Percentiles rank a stretch among this genome's conserved stretches.
Evolutionary conservation across 2,888 invertebrate species (phyloP).

Genomic region (Mechanitis messenoides): DNA sequence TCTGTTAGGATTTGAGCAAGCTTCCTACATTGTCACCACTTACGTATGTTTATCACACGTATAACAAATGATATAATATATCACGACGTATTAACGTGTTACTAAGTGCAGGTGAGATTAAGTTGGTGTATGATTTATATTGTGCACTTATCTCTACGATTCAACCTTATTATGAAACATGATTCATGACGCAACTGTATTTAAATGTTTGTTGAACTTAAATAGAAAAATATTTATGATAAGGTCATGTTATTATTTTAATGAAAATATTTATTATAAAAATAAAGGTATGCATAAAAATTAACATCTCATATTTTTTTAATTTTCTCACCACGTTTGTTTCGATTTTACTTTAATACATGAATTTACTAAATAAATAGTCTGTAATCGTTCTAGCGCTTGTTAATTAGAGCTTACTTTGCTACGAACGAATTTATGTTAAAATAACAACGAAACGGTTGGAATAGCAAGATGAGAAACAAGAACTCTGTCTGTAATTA

Average conservation of each 20-base stretch:
- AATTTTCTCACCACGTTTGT: neutral
- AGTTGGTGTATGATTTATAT: slow-evolving; percentile 52
- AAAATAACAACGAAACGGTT: slow-evolving; percentile 61
- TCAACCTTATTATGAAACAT: slow-evolving; percentile 37
- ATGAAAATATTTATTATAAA: neutral
- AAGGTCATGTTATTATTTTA: neutral
- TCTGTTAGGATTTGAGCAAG: slow-evolving; percentile 8
- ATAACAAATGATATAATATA: slow-evolving; percentile 61
- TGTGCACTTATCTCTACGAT: slow-evolving; percentile 31
- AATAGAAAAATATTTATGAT: neutral
- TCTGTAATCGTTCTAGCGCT: slow-evolving; percentile 52
- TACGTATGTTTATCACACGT: slow-evolving; percentile 19
- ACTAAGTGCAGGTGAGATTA: slow-evolving; percentile 49
- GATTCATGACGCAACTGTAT: neutral
- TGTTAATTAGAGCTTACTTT: slow-evolving; percentile 59
- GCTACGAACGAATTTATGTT: slow-evolving; percentile 57
- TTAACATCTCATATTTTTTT: neutral
- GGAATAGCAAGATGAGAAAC: slow-evolving; percentile 64
- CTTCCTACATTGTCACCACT: slow-evolving; percentile 17
- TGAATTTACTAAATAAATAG: slow-evolving; percentile 39
- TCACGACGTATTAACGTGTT: slow-evolving; percentile 53
- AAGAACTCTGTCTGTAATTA: slow-evolving; percentile 69
- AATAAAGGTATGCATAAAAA: neutral
- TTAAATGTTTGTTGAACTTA: slow-evolving; percentile 3
- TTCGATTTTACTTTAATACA: slow-evolving; percentile 10